A percentile compares a stretch with the other conserved stretches of the same genome.
Conservation (phyloP, 2,113 vertebrate genomes). For the Puffinus mauretanicus region DNA sequence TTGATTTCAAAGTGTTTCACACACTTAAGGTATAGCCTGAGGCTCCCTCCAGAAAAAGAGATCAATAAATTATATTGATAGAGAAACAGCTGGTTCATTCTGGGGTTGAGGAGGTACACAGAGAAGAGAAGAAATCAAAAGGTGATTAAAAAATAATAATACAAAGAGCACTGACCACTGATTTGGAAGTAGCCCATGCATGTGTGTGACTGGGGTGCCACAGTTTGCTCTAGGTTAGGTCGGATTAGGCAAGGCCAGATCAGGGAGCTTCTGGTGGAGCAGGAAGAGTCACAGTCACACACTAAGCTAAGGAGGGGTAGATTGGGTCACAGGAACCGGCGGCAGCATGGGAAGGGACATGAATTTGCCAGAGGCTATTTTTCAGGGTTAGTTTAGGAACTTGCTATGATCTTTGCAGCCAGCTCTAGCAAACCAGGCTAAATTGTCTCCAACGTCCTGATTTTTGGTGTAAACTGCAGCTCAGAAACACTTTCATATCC, state of each 20-base stretch:
- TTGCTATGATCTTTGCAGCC: background rate
- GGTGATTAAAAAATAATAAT: background rate
- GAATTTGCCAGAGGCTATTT: background rate
- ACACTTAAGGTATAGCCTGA: background rate
- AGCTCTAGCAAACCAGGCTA: background rate
- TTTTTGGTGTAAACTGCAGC: background rate
- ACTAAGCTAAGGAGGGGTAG: background rate
- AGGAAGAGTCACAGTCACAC: background rate
- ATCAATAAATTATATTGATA: background rate
- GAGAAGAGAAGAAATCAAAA: background rate
- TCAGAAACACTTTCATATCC: background rate
- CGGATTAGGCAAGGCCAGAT: background rate
- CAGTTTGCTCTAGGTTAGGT: background rate
- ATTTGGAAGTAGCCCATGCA: background rate
- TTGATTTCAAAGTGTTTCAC: background rate
- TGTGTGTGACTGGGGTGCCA: background rate
- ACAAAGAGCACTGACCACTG: background rate
- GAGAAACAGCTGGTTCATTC: background rate
- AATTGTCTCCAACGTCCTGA: background rate
- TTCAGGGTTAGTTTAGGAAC: background rate
- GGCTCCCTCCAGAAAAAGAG: background rate
- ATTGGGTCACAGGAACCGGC: background rate
- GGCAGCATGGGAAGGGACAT: background rate
- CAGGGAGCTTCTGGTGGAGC: background rate
- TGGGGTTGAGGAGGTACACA: background rate